These are phyloP conservation scores for Cacatua alba DNA, from an alignment of 2,113 vertebrate genomes.

Conservation along the genomic window DNA sequence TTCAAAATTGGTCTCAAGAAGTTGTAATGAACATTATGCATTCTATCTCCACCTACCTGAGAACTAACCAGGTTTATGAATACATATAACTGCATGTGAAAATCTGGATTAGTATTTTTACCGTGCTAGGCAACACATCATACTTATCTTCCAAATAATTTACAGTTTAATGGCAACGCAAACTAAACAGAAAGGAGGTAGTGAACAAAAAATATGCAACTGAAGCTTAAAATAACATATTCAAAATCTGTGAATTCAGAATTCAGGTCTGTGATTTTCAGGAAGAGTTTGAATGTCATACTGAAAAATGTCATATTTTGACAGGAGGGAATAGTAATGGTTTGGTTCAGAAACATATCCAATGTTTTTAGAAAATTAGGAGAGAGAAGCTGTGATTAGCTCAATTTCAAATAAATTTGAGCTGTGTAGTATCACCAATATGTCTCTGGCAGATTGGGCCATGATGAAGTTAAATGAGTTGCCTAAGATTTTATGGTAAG, in stretches of 20 bases:
- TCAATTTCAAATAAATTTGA: not conserved
- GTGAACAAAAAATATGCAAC: fast-evolving
- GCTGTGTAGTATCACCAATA: not conserved
- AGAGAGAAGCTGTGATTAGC: not conserved
- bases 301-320: not conserved
- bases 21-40: not conserved
- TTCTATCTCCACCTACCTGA: not conserved
- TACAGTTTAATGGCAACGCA: not conserved
- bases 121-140: not conserved
- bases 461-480: not conserved
- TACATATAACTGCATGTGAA: not conserved
- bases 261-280: not conserved
- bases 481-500: not conserved
- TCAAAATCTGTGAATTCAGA: not conserved
- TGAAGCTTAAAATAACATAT: not conserved
- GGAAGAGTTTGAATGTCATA: not conserved
- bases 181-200: not conserved
- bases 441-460: not conserved
- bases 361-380: not conserved
- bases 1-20: not conserved
- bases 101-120: not conserved
- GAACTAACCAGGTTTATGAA: not conserved
- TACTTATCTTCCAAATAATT: not conserved
- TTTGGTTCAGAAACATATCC: not conserved
- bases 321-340: fast-evolving